Base-by-base conservation (phyloP, 2,113 vertebrate species). In the Himantopus leucocephalus region DNA sequence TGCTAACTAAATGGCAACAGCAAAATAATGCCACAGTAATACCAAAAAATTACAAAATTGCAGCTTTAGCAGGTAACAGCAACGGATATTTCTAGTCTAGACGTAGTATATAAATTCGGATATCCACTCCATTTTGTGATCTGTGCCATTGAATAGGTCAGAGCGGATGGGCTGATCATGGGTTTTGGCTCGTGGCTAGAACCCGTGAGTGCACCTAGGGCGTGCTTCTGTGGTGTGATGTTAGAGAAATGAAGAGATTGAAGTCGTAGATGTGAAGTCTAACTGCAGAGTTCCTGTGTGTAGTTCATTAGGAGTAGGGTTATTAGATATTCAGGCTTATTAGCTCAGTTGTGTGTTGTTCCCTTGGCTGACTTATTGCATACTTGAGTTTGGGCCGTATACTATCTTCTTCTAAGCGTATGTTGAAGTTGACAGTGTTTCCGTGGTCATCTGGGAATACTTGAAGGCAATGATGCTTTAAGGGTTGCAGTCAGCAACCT, bases 351-450 rank as follows among this genome's bases (percentile, higher is more conserved):
- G 35, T 24, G 63, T 27, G 39, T 9, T 53, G 41, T 39, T 92
- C 47, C 77, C 37, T 63, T 24, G 52, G 39, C 59, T 26, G 70
- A 56, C 39, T 39, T 88, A 17, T 5, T 45, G 14, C 39, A 5
- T 68, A 1, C 20, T 16, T 18, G 12, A 59, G 26, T 64, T 47
- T 41, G 43, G 43, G 30, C 30, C 0, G 0, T 10, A 15, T 20
- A 7, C 12, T n/a, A 10, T 12, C 5, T 3, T 18, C 72, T 45
- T 20, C 23, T 14, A 8, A 43, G n/a, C 1, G 0, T 16, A 5
- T 12, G 11, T 20, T 17, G 13, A 19, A 18, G 37, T 12, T 41
- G 58, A 15, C 17, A 1, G 3, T 2, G 1, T 53, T 86, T 76
- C 24, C n/a, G 6, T 5, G 6, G 18, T 21, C 48, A 14, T 23